Percentiles rank a stretch among this genome's conserved stretches.
These are phyloP conservation scores for Umimayanthus kanabou DNA, from an alignment of 92 coral and sea anemone species.

Conservation along the genomic window DNA sequence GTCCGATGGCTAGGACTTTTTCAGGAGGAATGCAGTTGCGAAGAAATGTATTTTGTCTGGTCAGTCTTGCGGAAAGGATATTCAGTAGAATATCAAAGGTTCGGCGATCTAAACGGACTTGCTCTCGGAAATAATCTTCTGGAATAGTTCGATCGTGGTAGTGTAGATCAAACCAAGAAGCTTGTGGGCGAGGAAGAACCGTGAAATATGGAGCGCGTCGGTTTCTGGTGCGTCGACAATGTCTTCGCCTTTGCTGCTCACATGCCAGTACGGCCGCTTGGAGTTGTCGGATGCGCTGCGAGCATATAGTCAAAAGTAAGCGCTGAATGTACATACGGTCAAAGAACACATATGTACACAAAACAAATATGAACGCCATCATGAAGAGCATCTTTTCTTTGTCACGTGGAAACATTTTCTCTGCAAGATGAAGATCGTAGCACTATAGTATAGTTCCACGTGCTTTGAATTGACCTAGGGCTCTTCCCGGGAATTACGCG, in stretches of 20 bases:
- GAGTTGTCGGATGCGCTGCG: slow-evolving; percentile 11
- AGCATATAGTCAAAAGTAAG: slow-evolving; percentile 7
- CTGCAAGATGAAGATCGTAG: background rate
- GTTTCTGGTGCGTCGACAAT: too few species aligned
- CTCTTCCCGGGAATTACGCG: background rate
- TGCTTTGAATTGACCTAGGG: background rate
- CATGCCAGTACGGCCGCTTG: slow-evolving; percentile 25
- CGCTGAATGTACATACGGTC: background rate
- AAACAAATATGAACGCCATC: too few species aligned
- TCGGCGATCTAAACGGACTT: slow-evolving; percentile 21
- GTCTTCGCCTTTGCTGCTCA: background rate
- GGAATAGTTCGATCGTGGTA: slow-evolving; percentile 28
- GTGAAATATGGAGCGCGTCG: background rate
- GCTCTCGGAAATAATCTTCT: slow-evolving; percentile 35
- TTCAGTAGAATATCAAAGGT: slow-evolving; percentile 22
- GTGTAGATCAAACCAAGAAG: too few species aligned
- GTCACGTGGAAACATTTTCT: too few species aligned
- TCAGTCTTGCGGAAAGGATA: slow-evolving; percentile 17
- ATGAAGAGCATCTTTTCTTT: background rate
- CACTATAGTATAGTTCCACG: background rate
- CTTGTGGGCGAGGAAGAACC: slow-evolving; percentile 1
- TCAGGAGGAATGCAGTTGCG: slow-evolving; percentile 42
- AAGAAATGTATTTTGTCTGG: slow-evolving; percentile 50
- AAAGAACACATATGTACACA: background rate
- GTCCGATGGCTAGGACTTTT: background rate